A percentile compares a stretch with the other conserved stretches of the same genome.
These are phyloP conservation scores for Girardinichthys multiradiatus DNA, from an alignment of 2,113 vertebrate species.

Conservation along the genomic window DNA sequence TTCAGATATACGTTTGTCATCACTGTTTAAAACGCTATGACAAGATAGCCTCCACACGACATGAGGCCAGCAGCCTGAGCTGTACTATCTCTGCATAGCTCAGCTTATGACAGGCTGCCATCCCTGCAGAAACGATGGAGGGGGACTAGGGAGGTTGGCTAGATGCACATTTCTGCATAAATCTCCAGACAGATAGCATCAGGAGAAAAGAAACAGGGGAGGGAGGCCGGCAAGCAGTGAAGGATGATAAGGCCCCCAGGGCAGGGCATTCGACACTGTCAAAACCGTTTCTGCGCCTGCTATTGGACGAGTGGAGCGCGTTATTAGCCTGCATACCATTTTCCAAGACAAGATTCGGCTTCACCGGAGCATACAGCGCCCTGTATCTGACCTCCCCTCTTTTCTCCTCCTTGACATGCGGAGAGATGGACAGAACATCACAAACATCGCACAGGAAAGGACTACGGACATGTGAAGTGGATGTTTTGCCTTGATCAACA, in stretches of 20 bases:
- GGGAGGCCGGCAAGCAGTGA: slow-evolving; percentile 69
- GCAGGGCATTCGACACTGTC: slow-evolving; percentile 79
- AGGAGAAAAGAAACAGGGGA: slow-evolving; percentile 66
- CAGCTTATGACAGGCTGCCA: slow-evolving; percentile 73
- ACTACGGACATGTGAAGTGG: slow-evolving; percentile 27
- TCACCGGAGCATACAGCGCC: slow-evolving; percentile 69
- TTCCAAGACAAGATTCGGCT: slow-evolving; percentile 69
- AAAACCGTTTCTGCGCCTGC: slow-evolving; percentile 76
- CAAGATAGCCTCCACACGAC: slow-evolving; percentile 69
- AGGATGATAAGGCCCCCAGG: slow-evolving; percentile 77
- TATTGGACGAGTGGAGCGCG: slow-evolving; percentile 75
- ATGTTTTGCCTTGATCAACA: slow-evolving; percentile 17
- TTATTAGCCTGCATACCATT: slow-evolving; percentile 77
- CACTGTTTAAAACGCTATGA: slow-evolving; percentile 59
- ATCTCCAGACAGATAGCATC: slow-evolving; percentile 79
- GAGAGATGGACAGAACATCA: slow-evolving; percentile 55
- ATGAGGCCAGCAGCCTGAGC: slow-evolving; percentile 69
- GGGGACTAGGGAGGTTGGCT: slow-evolving; percentile 71
- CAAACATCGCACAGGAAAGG: slow-evolving; percentile 26
- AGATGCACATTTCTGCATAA: slow-evolving; percentile 79
- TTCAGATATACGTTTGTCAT: slow-evolving; percentile 54
- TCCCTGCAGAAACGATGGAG: slow-evolving; percentile 77
- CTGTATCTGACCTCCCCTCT: slow-evolving; percentile 64
- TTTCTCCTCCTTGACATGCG: slow-evolving; percentile 52
- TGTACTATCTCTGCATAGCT: slow-evolving; percentile 73